Evolutionary conservation across 2,797 vertebrate species (phyloP).

Genomic region (Falco berigora): DNA sequence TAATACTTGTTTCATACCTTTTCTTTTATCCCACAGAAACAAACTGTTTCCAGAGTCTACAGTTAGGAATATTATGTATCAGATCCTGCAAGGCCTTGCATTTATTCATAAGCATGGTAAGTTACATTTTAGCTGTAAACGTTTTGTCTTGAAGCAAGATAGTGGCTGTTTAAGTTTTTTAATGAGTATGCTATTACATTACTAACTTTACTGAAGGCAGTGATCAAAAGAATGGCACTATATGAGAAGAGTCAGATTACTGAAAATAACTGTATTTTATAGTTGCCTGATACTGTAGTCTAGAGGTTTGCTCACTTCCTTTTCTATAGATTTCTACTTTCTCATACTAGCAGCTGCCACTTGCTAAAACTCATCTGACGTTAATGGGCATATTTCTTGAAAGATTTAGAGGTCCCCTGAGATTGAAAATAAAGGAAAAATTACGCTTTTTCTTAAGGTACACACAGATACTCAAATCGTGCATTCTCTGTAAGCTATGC

Average conservation of each 20-base stretch:
- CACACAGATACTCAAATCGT: not conserved
- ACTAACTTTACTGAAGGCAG: not conserved
- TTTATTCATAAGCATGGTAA: constrained; percentile 82
- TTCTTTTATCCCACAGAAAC: constrained; percentile 65
- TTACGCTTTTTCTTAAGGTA: not conserved
- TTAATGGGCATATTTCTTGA: not conserved
- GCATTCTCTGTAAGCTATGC: not conserved
- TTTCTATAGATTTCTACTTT: not conserved
- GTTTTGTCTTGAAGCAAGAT: not conserved
- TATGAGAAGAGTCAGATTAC: not conserved
- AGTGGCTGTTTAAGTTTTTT: not conserved
- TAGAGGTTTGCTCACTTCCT: not conserved
- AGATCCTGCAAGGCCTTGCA: constrained; percentile 81
- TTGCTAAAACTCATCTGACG: not conserved
- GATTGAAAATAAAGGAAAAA: not conserved
- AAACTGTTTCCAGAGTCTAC: constrained; percentile 79
- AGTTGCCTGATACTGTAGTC: not conserved
- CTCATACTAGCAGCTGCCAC: not conserved
- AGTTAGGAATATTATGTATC: constrained; percentile 82
- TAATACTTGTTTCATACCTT: not conserved
- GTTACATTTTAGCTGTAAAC: not conserved
- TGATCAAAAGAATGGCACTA: not conserved
- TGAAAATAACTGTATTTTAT: not conserved
- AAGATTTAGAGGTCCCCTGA: not conserved
- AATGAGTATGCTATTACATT: not conserved